Evolutionary conservation across 2,888 invertebrate genomes (phyloP).

Genomic region (Lottia gigantea): DNA sequence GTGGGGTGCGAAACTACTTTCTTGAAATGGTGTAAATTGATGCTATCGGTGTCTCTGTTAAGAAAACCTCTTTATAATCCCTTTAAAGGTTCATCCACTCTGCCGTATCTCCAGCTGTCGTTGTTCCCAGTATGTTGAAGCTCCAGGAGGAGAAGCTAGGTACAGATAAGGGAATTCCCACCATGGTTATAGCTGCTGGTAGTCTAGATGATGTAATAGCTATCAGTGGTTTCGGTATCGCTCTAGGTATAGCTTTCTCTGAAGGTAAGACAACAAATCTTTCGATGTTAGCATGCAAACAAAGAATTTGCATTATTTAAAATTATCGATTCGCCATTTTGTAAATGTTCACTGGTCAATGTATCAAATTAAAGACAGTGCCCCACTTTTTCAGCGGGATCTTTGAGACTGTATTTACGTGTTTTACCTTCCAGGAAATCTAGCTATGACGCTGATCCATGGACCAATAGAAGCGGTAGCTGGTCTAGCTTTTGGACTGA

Average conservation of each 20-base stretch:
- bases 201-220: constrained; percentile 93
- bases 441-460: constrained; percentile 39
- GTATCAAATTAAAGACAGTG: too few relatives aligned
- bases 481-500: constrained; percentile 81
- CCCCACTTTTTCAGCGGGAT: too few relatives aligned
- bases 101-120: constrained; percentile 93
- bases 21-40: too few relatives aligned
- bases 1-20: too few relatives aligned
- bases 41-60: too few relatives aligned
- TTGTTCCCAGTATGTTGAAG: constrained; percentile 88
- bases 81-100: constrained; percentile 69
- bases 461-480: constrained; percentile 57
- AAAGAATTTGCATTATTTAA: too few relatives aligned
- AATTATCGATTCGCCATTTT: too few relatives aligned
- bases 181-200: constrained; percentile 89
- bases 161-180: constrained; percentile 91
- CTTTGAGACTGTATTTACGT: too few relatives aligned
- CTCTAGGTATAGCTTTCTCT: constrained; percentile 78
- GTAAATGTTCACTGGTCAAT: too few relatives aligned
- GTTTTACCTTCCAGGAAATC: constrained; percentile 13
- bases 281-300: too few relatives aligned
- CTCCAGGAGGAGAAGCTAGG: constrained; percentile 87
- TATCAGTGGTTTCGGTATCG: constrained; percentile 88
- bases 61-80: too few relatives aligned
- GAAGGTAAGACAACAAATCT: constrained; percentile 6